Percentiles rank a stretch among this genome's conserved stretches.
phyloP scores from a whole-genome alignment of 2,888 invertebrate species.

The Leucania comma region DNA sequence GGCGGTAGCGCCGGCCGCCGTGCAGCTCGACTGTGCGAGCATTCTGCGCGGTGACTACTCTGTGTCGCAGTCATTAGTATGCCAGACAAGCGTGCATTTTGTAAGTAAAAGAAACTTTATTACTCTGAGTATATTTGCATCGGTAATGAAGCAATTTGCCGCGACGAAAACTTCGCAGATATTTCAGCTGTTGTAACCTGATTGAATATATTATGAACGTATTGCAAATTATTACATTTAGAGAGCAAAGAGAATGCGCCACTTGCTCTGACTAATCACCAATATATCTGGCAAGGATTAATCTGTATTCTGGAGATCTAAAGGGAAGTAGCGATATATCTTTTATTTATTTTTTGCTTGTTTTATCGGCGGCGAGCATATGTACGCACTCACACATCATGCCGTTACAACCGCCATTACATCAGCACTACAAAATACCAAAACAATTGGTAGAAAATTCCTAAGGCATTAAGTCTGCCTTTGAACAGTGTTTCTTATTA shows the following conservation, averaged over 20 bases:
- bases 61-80: slow-evolving; percentile 16
- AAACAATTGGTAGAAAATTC: no score
- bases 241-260: slow-evolving; percentile 1
- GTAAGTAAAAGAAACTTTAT: slow-evolving; percentile 44
- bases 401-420: no score
- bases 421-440: background rate
- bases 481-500: no score
- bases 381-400: no score
- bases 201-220: slow-evolving; percentile 37
- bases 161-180: slow-evolving; percentile 34
- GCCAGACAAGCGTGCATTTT: slow-evolving; percentile 24
- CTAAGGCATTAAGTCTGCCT: no score
- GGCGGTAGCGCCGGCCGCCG: no score
- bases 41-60: background rate
- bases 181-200: slow-evolving; percentile 23
- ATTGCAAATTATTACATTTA: slow-evolving; percentile 13
- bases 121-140: slow-evolving; percentile 36
- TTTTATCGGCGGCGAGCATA: background rate
- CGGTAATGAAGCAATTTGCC: slow-evolving; percentile 36
- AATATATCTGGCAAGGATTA: background rate
- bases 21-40: background rate
- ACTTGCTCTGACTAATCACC: slow-evolving; percentile 1
- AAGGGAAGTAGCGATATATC: background rate
- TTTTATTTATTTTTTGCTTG: no score
- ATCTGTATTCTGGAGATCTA: background rate